These are phyloP conservation scores for Parnassius smintheus DNA, from an alignment of 2,888 invertebrate species.

Conservation along the genomic window DNA sequence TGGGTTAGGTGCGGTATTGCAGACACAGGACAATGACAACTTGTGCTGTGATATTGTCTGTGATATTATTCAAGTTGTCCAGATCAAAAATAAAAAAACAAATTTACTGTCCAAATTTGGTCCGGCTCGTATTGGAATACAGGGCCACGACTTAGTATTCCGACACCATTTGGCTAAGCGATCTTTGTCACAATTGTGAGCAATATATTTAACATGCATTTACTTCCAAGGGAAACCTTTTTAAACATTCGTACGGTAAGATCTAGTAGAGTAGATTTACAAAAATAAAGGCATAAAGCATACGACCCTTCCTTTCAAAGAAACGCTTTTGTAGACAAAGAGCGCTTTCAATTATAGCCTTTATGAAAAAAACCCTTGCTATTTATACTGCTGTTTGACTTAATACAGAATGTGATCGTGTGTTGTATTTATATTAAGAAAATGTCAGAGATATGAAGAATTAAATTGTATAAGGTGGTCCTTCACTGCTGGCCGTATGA, in stretches of 20 bases:
- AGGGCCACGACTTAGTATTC: too few relatives aligned
- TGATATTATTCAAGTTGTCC: too few relatives aligned
- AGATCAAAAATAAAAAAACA: too few relatives aligned
- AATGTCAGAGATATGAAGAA: too few relatives aligned
- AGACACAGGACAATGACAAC: too few relatives aligned
- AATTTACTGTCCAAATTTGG: too few relatives aligned
- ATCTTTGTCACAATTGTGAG: too few relatives aligned
- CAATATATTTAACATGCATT: not conserved
- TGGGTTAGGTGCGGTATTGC: too few relatives aligned
- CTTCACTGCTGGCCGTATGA: too few relatives aligned
- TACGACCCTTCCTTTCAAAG: slow-evolving; percentile 25
- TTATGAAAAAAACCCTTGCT: slow-evolving; percentile 17
- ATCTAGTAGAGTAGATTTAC: slow-evolving; percentile 24
- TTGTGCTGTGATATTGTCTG: too few relatives aligned
- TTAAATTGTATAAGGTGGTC: not conserved
- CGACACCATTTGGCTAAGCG: too few relatives aligned
- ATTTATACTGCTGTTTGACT: slow-evolving; percentile 8
- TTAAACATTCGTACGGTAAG: slow-evolving; percentile 12
- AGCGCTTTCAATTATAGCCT: slow-evolving; percentile 25
- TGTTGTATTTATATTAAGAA: not conserved
- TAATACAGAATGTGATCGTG: not conserved
- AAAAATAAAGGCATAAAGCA: slow-evolving; percentile 26
- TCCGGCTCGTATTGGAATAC: too few relatives aligned
- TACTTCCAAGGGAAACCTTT: slow-evolving; percentile 22
- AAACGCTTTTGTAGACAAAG: slow-evolving; percentile 27